Conservation (phyloP, 2,113 vertebrate species). For the Pollachius pollachius region DNA sequence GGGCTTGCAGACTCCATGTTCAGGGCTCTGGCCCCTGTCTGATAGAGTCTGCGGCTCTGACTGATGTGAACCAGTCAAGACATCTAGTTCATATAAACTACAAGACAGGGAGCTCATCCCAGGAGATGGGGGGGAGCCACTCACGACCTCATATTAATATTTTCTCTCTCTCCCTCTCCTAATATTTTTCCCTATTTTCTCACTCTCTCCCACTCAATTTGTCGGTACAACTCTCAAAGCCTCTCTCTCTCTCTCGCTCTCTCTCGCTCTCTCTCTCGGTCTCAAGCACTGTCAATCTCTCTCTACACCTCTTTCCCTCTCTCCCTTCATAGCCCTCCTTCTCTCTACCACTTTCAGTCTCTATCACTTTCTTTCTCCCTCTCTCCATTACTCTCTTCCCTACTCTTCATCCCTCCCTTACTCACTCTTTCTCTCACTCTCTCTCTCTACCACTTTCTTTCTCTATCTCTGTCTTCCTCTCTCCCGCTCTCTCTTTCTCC, state of each 20-base stretch:
- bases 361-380: neutral
- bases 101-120: conserved; percentile 38
- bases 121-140: conserved; percentile 6
- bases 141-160: neutral
- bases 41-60: conserved; percentile 30
- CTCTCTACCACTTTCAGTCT: neutral
- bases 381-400: neutral
- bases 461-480: conserved; percentile 1
- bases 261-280: conserved; percentile 1
- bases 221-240: neutral
- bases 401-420: neutral
- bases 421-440: neutral
- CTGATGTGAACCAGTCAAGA: conserved; percentile 51
- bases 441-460: conserved; percentile 7
- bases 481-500: neutral
- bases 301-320: no score
- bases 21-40: conserved; percentile 42
- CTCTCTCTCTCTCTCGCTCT: conserved; percentile 14
- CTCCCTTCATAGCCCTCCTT: no score
- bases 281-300: no score
- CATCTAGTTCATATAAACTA: conserved; percentile 46
- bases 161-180: neutral
- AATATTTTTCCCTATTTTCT: neutral
- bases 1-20: conserved; percentile 47
- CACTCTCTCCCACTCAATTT: no score